Conservation (phyloP, 2,888 invertebrate genomes). For the Ophion ellenae region DNA sequence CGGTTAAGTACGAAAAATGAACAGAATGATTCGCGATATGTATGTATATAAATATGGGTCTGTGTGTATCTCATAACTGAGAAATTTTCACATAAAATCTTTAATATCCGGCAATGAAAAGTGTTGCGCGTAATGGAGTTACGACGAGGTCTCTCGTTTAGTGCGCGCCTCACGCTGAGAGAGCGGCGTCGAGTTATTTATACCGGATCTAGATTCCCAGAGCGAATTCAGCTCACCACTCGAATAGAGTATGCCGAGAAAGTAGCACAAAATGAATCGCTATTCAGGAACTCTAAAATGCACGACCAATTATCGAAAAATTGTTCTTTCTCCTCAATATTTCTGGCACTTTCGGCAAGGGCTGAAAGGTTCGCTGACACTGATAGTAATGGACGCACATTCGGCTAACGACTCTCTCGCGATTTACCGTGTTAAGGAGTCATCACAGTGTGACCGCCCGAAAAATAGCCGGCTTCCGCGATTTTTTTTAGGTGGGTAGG, state of each 20-base stretch:
- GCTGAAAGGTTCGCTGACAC: too few relatives aligned
- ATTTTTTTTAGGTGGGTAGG: too few relatives aligned
- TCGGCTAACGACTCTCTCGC: too few relatives aligned
- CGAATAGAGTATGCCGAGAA: slow-evolving; percentile 13
- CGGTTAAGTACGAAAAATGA: slow-evolving; percentile 53
- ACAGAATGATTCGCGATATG: slow-evolving; percentile 52
- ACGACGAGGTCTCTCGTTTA: slow-evolving; percentile 39
- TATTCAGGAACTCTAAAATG: too few relatives aligned
- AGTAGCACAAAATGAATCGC: not conserved
- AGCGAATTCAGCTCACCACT: slow-evolving; percentile 12
- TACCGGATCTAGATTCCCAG: slow-evolving; percentile 19
- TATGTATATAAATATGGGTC: slow-evolving; percentile 26
- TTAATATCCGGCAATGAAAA: slow-evolving; percentile 69
- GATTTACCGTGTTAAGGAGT: too few relatives aligned
- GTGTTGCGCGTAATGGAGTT: slow-evolving; percentile 62
- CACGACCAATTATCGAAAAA: not conserved
- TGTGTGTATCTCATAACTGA: slow-evolving; percentile 55
- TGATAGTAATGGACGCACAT: not conserved
- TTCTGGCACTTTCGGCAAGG: not conserved
- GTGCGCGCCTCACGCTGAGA: slow-evolving; percentile 1
- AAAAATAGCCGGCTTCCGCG: too few relatives aligned
- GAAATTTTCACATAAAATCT: slow-evolving; percentile 65
- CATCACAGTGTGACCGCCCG: too few relatives aligned
- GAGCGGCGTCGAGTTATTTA: not conserved
- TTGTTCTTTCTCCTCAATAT: slow-evolving; percentile 47